These are phyloP conservation scores for Macrobrachium rosenbergii DNA, from an alignment of 1,140 invertebrate species.

Conservation along the genomic window DNA sequence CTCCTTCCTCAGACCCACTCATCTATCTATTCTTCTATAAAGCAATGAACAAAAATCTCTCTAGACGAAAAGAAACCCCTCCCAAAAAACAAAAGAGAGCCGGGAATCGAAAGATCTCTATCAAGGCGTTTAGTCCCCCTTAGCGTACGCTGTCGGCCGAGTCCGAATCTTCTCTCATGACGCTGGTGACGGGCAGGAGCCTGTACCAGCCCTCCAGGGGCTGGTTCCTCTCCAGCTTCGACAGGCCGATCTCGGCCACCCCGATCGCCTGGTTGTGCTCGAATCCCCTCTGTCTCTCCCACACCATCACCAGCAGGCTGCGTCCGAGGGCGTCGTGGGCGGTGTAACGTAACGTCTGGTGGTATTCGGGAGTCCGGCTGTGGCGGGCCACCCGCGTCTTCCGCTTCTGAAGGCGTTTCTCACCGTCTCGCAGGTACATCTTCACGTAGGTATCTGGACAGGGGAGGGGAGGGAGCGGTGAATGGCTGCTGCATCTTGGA, in stretches of 20 bases:
- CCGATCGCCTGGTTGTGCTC: slow-evolving; percentile 89
- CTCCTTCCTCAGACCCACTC: too few species aligned
- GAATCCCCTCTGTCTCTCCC: slow-evolving; percentile 86
- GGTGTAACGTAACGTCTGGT: slow-evolving; percentile 88
- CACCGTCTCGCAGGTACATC: slow-evolving; percentile 89
- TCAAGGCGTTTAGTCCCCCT: slow-evolving; percentile 10
- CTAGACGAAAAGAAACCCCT: not conserved
- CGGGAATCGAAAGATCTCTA: not conserved
- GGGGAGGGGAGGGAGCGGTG: slow-evolving; percentile 50
- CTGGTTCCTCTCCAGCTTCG: slow-evolving; percentile 82
- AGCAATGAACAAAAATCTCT: too few species aligned
- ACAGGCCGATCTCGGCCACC: slow-evolving; percentile 85
- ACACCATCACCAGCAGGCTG: slow-evolving; percentile 88
- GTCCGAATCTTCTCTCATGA: slow-evolving; percentile 59
- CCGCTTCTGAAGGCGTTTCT: slow-evolving; percentile 88
- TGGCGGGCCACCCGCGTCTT: slow-evolving; percentile 88
- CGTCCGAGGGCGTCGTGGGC: slow-evolving; percentile 87
- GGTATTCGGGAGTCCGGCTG: slow-evolving; percentile 84
- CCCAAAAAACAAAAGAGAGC: not conserved
- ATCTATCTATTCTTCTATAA: too few species aligned
- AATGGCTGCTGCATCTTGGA: not conserved
- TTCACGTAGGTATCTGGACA: slow-evolving; percentile 91
- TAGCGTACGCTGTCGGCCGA: slow-evolving; percentile 61
- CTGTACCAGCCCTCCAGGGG: slow-evolving; percentile 90
- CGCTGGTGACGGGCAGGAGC: slow-evolving; percentile 79